phyloP scores from a whole-genome alignment of 2,113 vertebrate genomes.

The Cricetomys ansorgei region DNA sequence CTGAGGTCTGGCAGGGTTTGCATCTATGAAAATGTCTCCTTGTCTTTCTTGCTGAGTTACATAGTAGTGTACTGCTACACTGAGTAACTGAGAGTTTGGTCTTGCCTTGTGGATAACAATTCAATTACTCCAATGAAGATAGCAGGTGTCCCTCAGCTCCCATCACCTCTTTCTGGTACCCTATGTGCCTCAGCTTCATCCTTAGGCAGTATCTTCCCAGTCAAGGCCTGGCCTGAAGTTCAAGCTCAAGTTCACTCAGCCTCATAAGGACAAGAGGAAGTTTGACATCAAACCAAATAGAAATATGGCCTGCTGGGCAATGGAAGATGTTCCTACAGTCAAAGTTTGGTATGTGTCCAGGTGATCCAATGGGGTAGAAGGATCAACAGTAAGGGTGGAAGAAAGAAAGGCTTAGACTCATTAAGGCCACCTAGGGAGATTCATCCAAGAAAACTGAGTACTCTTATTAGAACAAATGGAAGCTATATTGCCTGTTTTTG shows the following conservation, averaged over 20 bases:
- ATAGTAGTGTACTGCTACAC: too few relatives aligned
- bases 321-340: neutral
- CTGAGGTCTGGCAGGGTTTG: too few relatives aligned
- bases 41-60: too few relatives aligned
- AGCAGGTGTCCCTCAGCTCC: neutral
- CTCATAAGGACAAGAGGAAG: neutral
- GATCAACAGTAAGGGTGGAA: neutral
- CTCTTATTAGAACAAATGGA: neutral
- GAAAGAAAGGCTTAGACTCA: neutral
- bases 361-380: neutral
- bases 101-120: neutral
- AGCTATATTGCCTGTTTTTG: neutral
- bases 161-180: neutral
- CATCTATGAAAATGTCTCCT: too few relatives aligned
- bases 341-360: neutral
- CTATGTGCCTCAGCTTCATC: neutral
- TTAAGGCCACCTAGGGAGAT: neutral
- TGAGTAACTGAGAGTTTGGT: neutral
- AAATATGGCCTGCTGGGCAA: neutral
- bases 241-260: neutral
- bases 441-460: neutral
- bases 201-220: neutral
- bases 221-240: neutral
- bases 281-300: neutral
- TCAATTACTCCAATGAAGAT: constrained; percentile 1